Base-by-base conservation (phyloP, 2,888 invertebrate species). In the Cabera pusaria region DNA sequence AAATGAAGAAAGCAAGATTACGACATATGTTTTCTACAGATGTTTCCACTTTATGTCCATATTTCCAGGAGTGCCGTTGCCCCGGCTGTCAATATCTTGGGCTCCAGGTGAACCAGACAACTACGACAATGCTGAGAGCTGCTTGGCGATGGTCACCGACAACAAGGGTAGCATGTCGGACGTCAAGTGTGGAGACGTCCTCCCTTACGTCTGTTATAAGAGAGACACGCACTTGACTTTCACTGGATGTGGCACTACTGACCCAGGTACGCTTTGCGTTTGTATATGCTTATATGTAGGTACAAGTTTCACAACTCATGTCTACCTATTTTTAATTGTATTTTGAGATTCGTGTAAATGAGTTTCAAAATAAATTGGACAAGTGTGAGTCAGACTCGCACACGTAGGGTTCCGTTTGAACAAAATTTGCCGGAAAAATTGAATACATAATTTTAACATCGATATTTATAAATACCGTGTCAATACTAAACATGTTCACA, bases 231-330 rank as follows among this genome's bases (percentile, higher is more conserved):
- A 27, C 12, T 9, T 21, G 3, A 25, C 18, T 1, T 20, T 22
- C 6, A 16, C n/a, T 21, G 14, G 5, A 1, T 24, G 23, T 9
- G 17, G 12, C 5, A 20, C 17, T 5, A 24, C 33, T 11, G 38
- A 39, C 6, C 22, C 17, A 6, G 32, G 38, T 39, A 9, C 14
- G n/a, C n/a, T n/a, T n/a, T n/a, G n/a, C n/a, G n/a, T n/a, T n/a
- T n/a, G n/a, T n/a, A n/a, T n/a, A n/a, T n/a, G n/a, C n/a, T n/a
- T n/a, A n/a, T n/a, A n/a, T n/a, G n/a, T n/a, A n/a, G n/a, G n/a
- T 59, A 59, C 44, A 59, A 59, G 44, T 51, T 59, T 44, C 54
- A 59, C 35, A 16, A 17, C 1, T 11, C 6, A 3, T 44, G 43
- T 1, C 33, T 35, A 6, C n/a, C n/a, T n/a, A n/a, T n/a, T n/a